Evolutionary conservation across 2,888 invertebrate species (phyloP).

Genomic region (Tetramorium bicarinatum): DNA sequence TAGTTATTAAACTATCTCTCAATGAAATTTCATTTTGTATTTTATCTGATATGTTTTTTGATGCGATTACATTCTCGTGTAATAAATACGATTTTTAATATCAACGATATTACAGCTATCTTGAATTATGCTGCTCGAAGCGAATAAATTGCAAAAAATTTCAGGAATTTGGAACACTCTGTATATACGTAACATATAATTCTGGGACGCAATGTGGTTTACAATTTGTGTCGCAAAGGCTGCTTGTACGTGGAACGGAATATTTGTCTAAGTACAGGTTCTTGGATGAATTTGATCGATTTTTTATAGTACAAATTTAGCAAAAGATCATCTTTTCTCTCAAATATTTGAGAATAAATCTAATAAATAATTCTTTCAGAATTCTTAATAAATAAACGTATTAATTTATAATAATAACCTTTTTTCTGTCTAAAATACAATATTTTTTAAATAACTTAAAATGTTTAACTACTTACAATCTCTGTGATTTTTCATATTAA

Average conservation of each 20-base stretch:
- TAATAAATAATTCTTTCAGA: not conserved
- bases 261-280: not conserved
- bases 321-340: not conserved
- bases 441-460: not conserved
- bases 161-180: constrained; percentile 10
- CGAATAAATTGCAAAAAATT: constrained; percentile 38
- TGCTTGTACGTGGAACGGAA: not conserved
- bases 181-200: constrained; percentile 31
- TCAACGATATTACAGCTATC: not conserved
- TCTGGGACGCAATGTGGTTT: constrained; percentile 27
- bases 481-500: not conserved
- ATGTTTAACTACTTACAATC: not conserved
- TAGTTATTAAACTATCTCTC: not conserved
- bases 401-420: not conserved
- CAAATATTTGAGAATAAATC: not conserved
- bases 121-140: not conserved
- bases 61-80: not conserved
- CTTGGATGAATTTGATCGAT: not conserved
- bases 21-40: not conserved
- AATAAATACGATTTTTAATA: constrained; percentile 7
- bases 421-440: not conserved
- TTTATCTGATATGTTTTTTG: not conserved
- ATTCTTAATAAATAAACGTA: not conserved
- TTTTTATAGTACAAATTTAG: not conserved
- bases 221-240: constrained; percentile 24